phyloP scores from a whole-genome alignment of 2,797 vertebrate species.

The Pseudomugil gertrudae region DNA sequence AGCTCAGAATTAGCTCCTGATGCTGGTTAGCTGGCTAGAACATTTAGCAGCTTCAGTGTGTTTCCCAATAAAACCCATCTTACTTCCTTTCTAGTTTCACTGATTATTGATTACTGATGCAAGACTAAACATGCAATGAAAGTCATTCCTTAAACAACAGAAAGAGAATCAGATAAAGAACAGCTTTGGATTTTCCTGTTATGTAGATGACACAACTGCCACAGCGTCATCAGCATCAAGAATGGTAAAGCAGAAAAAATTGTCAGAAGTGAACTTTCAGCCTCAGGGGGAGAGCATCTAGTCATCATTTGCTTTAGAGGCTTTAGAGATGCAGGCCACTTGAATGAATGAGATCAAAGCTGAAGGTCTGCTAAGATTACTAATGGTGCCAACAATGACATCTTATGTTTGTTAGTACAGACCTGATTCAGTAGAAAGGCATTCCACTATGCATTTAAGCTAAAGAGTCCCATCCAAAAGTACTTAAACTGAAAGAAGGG shows the following conservation, averaged over 20 bases:
- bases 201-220: not conserved
- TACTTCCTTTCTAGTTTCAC: conserved; percentile 44
- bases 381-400: not conserved
- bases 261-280: conserved; percentile 3
- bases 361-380: not conserved
- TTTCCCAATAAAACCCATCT: conserved; percentile 57
- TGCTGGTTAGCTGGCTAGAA: conserved; percentile 64
- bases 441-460: not conserved
- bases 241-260: not conserved
- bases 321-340: not conserved
- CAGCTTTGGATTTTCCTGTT: conserved; percentile 11
- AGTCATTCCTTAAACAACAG: conserved; percentile 35
- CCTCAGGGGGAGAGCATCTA: not conserved
- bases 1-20: conserved; percentile 62
- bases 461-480: not conserved
- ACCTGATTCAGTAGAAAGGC: not conserved
- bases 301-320: conserved; percentile 1
- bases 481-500: not conserved
- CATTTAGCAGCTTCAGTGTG: conserved; percentile 51
- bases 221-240: not conserved
- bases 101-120: conserved; percentile 58
- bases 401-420: conserved; percentile 1
- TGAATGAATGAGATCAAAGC: not conserved
- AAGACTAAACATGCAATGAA: conserved; percentile 31
- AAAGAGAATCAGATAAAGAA: conserved; percentile 16